Evolutionary conservation across 2,888 invertebrate genomes (phyloP), one percentile per base, ranked within the genome.

Genomic region (Pandemis corylana): DNA sequence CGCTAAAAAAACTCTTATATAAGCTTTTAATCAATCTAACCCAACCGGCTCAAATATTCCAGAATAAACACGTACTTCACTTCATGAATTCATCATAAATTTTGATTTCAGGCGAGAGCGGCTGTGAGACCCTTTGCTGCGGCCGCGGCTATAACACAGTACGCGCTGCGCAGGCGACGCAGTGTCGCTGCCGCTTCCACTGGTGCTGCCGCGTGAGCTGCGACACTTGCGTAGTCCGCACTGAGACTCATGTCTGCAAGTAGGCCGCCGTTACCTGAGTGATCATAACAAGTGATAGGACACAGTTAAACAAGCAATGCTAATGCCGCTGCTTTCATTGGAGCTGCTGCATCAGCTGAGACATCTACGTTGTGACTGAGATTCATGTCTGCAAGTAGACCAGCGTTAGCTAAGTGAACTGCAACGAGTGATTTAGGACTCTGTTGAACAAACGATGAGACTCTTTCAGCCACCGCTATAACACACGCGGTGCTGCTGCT

Each of bases 141-240:
- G 98, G 98, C 10, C 96, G 99, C 76, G 99, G 99, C 46, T 98
- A 98, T 95, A 98, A 97, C 92, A 98, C 98, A 28, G 96, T 97
- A 85, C 97, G 97, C 86, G 96, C 96, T 76, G 96, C 96, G 62
- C 94, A 97, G 72, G 96, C 96, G 79, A 97, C 97, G 85, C 95
- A 98, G 78, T 99, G 99, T 90, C 96, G 98, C 84, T 99, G 99
- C 95, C 97, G 97, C 89, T 99, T 99, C 93, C 97, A 98, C 89
- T 99, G 99, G 99, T 99, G 99, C 95, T 99, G 99, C 94, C 96
- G 97, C 85, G 99, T 99, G 77, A 96, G 97, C 86, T 99, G 99
- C 93, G 97, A 98, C 92, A 97, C 97, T 70, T 99, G 99, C 92
- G 95, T 96, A 82, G 95, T 95, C 81, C 96, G 95, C 84, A 95